A percentile compares a stretch with the other conserved stretches of the same genome.
phyloP scores from a whole-genome alignment of 2,888 invertebrate genomes.

The Sabellastarte sp. region DNA sequence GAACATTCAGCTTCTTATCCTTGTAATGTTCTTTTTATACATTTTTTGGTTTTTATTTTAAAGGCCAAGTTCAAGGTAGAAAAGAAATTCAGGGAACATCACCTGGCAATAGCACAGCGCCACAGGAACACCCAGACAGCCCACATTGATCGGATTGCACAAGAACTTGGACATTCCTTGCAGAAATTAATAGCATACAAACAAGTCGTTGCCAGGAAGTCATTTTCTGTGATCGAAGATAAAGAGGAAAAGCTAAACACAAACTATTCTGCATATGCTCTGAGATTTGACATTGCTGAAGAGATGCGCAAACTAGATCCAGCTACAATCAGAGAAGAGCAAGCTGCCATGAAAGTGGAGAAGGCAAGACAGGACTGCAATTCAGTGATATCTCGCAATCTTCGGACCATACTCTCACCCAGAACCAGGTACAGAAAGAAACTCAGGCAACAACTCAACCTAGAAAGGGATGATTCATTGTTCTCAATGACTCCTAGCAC shows the following conservation, averaged over 20 bases:
- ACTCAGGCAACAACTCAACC: background rate
- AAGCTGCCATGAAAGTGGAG: background rate
- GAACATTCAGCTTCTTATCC: too few species aligned
- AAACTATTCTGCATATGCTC: background rate
- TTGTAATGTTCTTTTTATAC: too few species aligned
- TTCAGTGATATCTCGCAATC: background rate
- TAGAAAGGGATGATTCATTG: too few species aligned
- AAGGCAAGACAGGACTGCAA: background rate
- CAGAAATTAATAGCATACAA: background rate
- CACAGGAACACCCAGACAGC: background rate
- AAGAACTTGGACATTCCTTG: background rate
- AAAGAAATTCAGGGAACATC: background rate
- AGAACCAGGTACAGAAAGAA: background rate
- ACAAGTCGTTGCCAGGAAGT: background rate
- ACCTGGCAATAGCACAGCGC: background rate
- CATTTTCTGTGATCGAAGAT: background rate
- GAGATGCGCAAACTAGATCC: background rate
- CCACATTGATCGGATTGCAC: background rate
- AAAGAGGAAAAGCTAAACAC: background rate
- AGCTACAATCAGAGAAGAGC: background rate
- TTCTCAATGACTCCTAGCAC: too few species aligned
- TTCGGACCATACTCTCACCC: background rate
- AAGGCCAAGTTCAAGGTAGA: background rate
- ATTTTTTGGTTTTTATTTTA: too few species aligned
- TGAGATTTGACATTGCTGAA: background rate